phyloP scores from a whole-genome alignment of 2,888 invertebrate species.

The Encarsia formosa region DNA sequence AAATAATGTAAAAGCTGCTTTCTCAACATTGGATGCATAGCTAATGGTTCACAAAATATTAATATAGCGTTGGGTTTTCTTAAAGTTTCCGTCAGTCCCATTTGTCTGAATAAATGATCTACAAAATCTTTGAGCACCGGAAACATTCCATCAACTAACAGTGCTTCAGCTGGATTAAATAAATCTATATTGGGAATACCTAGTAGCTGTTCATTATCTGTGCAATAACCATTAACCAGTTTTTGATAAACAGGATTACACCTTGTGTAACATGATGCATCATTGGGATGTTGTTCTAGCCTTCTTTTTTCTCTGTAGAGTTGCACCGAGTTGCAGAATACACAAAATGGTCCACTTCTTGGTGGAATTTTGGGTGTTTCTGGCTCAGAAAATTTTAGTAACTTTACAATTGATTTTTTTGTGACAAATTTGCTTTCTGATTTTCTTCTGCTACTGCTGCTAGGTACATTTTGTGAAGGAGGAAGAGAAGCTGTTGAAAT shows the following conservation, averaged over 20 bases:
- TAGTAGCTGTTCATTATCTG: constrained; percentile 45
- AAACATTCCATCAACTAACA: constrained; percentile 45
- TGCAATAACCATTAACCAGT: constrained; percentile 48
- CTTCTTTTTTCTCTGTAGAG: constrained; percentile 47
- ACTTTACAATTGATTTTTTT: constrained; percentile 38
- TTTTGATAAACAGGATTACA: constrained; percentile 47
- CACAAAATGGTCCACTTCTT: constrained; percentile 48
- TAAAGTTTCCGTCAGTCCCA: constrained; percentile 44
- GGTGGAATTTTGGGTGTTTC: constrained; percentile 39
- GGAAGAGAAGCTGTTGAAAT: constrained; percentile 24
- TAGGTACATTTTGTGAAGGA: constrained; percentile 33
- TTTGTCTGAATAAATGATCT: constrained; percentile 49
- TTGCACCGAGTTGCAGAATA: constrained; percentile 48
- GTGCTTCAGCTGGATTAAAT: constrained; percentile 49
- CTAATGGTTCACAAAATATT: constrained; percentile 50
- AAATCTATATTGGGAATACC: constrained; percentile 50
- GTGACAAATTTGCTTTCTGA: constrained; percentile 42
- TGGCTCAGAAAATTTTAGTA: constrained; percentile 41
- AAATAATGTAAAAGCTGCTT: constrained; percentile 49
- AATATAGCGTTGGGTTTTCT: constrained; percentile 48
- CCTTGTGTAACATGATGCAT: constrained; percentile 41
- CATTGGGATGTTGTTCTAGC: constrained; percentile 40
- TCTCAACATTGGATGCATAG: constrained; percentile 45
- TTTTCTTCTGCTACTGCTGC: constrained; percentile 39
- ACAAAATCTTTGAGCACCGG: constrained; percentile 47